Evolutionary conservation across 2,888 invertebrate genomes (phyloP), one percentile per base, ranked within the genome.

Genomic region (Melolontha melolontha): DNA sequence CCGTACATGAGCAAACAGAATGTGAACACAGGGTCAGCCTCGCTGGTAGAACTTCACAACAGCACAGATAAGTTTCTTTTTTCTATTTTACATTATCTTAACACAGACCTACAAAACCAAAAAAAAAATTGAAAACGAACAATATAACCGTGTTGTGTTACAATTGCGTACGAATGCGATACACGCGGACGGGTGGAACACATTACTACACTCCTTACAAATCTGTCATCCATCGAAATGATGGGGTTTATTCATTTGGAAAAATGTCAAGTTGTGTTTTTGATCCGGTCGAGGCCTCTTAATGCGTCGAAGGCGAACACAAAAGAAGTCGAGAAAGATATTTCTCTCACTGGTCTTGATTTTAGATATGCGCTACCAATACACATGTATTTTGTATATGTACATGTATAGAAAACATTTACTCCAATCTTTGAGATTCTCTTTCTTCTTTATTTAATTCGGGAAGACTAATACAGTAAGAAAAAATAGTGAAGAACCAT

Each of bases 231-330:
- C 14, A 39, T 39, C 40, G 12, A n/a, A 40, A 34, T 34, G 34
- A 34, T 34, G 71, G 74, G 71, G 74, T 69, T 74, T 71, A 77
- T 72, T 76, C 76, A 71, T 68, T 71, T 73, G 78, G 79, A 80
- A 80, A 80, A 78, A 75, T 78, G 80, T 80, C 80, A 79, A 77
- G 77, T 75, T 74, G 72, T 74, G 75, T 75, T 70, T 69, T 64
- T 76, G 76, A 76, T 74, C 74, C 71, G 72, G 34, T 10, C 8
- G 74, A 73, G 74, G 66, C 66, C 50, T 47, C 69, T 66, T 71
- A 71, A 69, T 71, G 67, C 62, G 70, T 68, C 70, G 68, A 64
- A 64, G 59, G 27, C 29, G 59, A n/a, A 27, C 29, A 59, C 59
- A 59, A 59, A 59, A 44, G 59, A 44, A 59, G 44, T 44, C 29